Evolutionary conservation across 2,797 vertebrate genomes (phyloP), one percentile per base, ranked within the genome.

Genomic region (Champsocephalus gunnari): DNA sequence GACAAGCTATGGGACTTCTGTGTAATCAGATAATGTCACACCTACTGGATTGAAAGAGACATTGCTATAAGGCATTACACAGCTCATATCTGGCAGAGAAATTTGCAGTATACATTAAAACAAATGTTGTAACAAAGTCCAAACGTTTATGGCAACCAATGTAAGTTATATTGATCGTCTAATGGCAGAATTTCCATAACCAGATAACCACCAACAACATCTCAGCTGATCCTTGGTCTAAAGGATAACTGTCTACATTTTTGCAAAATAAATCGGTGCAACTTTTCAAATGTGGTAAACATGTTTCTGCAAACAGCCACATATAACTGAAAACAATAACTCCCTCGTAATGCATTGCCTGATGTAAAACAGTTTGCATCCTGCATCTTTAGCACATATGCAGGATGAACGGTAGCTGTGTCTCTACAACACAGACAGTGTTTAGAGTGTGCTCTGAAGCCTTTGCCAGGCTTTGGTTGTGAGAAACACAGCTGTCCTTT

Each of bases 401-500:
- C 57, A 77, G 69, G 66, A 41, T 81, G 50, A 71, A 76, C 49
- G 17, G 65, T 59, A 55, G 57, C 34, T 56, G 53, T 72, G 77
- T 83, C 67, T 80, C 80, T 65, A 75, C 79, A 87, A 71, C 71
- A 69, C n/a, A 19, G 74, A 73, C 63, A 9, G 57, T 74, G 77
- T 87, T 82, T 87, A 79, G 89, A 90, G 71, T 75, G 44, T 24
- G 81, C 69, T 79, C 45, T 58, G 71, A 55, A 79, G 57, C 78
- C 50, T 63, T 54, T 61, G 83, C 80, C 86, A 85, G 80, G 68
- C 66, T 85, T 43, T 65, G 62, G 80, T 50, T 80, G 74, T 41
- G 57, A 63, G 71, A 79, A 80, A 73, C 64, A 84, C 84, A 80
- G 85, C 88, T 89, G 88, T 82, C 82, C 89, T 73, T 84, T 38